Conservation (phyloP, 1,140 invertebrate species). For the Alviniconcha marisindica region DNA sequence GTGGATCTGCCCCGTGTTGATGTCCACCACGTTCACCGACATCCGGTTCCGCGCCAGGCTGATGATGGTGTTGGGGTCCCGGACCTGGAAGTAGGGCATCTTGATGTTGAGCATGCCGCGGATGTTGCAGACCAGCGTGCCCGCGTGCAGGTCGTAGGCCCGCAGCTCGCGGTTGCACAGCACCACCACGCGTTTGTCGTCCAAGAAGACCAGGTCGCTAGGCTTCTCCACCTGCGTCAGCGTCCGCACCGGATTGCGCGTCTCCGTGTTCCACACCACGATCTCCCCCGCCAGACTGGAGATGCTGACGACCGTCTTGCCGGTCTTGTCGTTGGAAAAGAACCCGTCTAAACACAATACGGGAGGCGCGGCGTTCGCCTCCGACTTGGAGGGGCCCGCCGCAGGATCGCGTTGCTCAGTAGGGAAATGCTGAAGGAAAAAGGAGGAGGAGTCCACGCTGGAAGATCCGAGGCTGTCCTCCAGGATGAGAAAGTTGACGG, state of each 20-base stretch:
- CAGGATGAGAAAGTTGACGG: neutral
- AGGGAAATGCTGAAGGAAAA: too few relatives aligned
- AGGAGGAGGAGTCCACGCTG: neutral
- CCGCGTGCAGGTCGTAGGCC: constrained; percentile 87
- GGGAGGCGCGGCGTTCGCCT: constrained; percentile 84
- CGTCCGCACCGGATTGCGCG: constrained; percentile 81
- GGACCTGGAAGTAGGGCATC: constrained; percentile 91
- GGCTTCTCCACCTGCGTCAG: constrained; percentile 81
- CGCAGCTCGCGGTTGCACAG: constrained; percentile 87
- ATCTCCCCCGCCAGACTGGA: constrained; percentile 86
- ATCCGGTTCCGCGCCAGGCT: constrained; percentile 90
- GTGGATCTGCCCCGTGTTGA: constrained; percentile 40
- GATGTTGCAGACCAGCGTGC: constrained; percentile 83
- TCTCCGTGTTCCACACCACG: constrained; percentile 82
- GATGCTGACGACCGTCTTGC: constrained; percentile 83
- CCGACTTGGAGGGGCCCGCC: neutral
- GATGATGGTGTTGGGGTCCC: constrained; percentile 87
- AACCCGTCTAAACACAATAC: constrained; percentile 66
- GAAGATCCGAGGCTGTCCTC: neutral
- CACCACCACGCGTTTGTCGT: constrained; percentile 85
- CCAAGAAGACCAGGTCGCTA: constrained; percentile 74
- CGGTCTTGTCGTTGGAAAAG: constrained; percentile 69
- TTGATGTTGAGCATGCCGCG: constrained; percentile 94
- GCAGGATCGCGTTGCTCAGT: too few relatives aligned
- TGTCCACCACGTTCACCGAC: constrained; percentile 93